A percentile compares a stretch with the other conserved stretches of the same genome.
phyloP scores from a whole-genome alignment of 2,888 invertebrate species.

The Gnatocerus cornutus region DNA sequence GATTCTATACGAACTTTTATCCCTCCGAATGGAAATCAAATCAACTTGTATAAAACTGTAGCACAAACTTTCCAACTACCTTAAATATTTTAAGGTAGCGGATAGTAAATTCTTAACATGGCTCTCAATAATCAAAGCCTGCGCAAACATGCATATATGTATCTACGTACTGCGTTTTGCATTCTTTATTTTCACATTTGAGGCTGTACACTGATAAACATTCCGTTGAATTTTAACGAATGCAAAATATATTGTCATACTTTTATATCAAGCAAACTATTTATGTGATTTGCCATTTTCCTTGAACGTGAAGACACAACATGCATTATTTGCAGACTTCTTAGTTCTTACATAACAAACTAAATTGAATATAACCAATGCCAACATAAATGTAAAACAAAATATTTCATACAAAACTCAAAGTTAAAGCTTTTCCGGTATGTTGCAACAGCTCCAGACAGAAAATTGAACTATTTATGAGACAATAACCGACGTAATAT shows the following conservation, averaged over 20 bases:
- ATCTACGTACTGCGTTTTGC: conserved; percentile 4
- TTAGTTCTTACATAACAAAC: neutral
- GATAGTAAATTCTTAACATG: neutral
- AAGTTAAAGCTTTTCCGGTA: neutral
- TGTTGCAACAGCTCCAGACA: too few species aligned
- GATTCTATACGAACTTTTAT: neutral
- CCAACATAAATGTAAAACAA: neutral
- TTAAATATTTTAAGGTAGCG: conserved; percentile 6
- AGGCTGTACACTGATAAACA: neutral
- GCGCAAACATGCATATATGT: conserved; percentile 8
- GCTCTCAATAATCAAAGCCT: conserved; percentile 2
- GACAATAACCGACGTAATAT: neutral
- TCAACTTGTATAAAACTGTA: conserved; percentile 1
- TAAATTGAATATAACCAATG: conserved; percentile 2
- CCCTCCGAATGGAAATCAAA: conserved; percentile 1
- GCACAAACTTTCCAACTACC: neutral
- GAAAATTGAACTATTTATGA: neutral
- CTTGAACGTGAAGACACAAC: neutral
- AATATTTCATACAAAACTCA: neutral
- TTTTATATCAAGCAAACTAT: conserved; percentile 5
- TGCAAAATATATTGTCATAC: neutral
- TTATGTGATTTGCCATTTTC: neutral
- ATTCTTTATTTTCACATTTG: conserved; percentile 14
- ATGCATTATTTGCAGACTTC: neutral
- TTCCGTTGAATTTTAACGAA: conserved; percentile 4